A percentile compares a stretch with the other conserved stretches of the same genome.
Conservation (phyloP, 2,888 invertebrate species). For the Amiota communis region DNA sequence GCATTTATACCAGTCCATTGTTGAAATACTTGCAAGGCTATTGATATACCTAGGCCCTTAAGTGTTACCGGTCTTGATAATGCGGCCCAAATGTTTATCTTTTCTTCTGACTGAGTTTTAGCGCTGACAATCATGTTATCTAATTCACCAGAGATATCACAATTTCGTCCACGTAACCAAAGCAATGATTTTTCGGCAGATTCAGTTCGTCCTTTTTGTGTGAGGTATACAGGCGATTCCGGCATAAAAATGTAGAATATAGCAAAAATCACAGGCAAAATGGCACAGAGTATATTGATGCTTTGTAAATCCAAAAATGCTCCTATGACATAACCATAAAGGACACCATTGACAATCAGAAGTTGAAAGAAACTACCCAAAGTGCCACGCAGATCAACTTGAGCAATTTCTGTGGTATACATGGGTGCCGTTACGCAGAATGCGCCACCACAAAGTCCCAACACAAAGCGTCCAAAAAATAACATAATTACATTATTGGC, state of each 20-base stretch:
- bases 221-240: slow-evolving; percentile 83
- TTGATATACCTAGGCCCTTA: slow-evolving; percentile 80
- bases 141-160: slow-evolving; percentile 69
- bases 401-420: slow-evolving; percentile 86
- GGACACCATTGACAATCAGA: slow-evolving; percentile 84
- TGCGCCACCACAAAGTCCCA: slow-evolving; percentile 75
- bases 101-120: slow-evolving; percentile 44
- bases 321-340: slow-evolving; percentile 80
- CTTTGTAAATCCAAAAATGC: slow-evolving; percentile 36
- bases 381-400: slow-evolving; percentile 83
- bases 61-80: slow-evolving; percentile 76
- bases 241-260: slow-evolving; percentile 84
- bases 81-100: slow-evolving; percentile 74
- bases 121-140: slow-evolving; percentile 51
- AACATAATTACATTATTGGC: slow-evolving; percentile 75
- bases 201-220: background rate
- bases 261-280: slow-evolving; percentile 77
- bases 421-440: slow-evolving; percentile 85
- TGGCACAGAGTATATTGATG: slow-evolving; percentile 44
- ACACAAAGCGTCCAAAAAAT: slow-evolving; percentile 45
- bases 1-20: slow-evolving; percentile 88
- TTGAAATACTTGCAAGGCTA: slow-evolving; percentile 89
- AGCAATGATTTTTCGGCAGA: background rate
- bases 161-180: slow-evolving; percentile 55
- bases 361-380: slow-evolving; percentile 89